phyloP scores from a whole-genome alignment of 1,140 invertebrate genomes.

The Sinella curviseta region DNA sequence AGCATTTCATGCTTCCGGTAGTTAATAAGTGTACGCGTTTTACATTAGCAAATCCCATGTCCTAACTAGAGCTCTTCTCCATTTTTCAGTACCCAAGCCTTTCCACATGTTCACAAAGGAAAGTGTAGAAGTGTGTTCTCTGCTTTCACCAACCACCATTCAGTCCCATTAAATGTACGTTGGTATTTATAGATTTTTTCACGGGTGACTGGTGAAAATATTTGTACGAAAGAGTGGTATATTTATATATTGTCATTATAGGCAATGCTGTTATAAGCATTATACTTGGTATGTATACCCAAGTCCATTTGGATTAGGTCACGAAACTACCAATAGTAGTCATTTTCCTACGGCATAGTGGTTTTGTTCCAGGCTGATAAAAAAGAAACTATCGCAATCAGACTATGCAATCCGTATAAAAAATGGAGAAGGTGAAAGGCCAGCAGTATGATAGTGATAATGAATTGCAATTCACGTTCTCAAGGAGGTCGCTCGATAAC shows the following conservation, averaged over 20 bases:
- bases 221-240: no score
- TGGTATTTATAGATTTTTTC: no score
- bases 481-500: not conserved
- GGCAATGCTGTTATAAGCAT: not conserved
- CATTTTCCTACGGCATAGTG: not conserved
- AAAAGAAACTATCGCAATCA: not conserved
- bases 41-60: no score
- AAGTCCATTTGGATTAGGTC: not conserved
- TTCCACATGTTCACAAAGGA: no score
- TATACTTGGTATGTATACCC: not conserved
- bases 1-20: no score
- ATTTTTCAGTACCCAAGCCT: no score
- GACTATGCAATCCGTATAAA: not conserved
- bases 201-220: no score
- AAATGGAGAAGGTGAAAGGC: constrained; percentile 5
- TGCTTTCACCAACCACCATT: no score
- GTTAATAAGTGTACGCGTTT: no score
- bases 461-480: not conserved
- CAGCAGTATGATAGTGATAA: not conserved
- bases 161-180: no score
- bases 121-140: no score
- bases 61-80: no score
- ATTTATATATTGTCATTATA: not conserved
- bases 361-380: not conserved
- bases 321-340: not conserved